Evolutionary conservation across 2,113 vertebrate genomes (phyloP), one percentile per base, ranked within the genome.

Genomic region (Clarias gariepinus): DNA sequence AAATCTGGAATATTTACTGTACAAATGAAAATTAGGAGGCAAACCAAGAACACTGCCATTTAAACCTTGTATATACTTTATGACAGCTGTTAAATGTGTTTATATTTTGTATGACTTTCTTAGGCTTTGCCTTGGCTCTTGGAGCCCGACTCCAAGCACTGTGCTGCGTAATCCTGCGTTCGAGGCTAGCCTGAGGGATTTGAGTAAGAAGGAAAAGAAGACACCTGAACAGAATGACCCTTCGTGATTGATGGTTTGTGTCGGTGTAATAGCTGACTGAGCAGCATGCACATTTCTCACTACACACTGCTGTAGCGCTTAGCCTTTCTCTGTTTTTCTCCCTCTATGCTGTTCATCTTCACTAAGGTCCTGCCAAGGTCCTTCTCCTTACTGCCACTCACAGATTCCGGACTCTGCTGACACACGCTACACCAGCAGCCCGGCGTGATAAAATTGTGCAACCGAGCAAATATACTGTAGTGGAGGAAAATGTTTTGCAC

Each of bases 161-260:
- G 85, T 91, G 90, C 91, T 90, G 88, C 91, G 92, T 93, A 92
- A 94, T 92, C 92, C 89, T 89, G 87, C 86, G 85, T 85, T 69
- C 73, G 88, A 89, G 87, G n/a, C 16, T 55, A 47, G 9, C 91
- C 89, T 88, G 60, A 85, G 92, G 89, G 93, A 91, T 90, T 81
- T 85, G 82, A 86, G 92, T 1, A 30, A 10, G 25, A 61, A 30
- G 28, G 57, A 30, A 47, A 36, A 61, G 52, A 69, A 73, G 78
- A 71, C 28, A 7, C 11, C 89, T 89, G 90, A 92, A 91, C 90
- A 89, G 89, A 92, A 91, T 90, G 86, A 90, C 91, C 91, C 90
- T 89, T 92, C 60, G 84, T 94, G 93, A 95, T 94, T 93, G 93
- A 94, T 94, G 91, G 91, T 87, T 92, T 92, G 90, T 91, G 91